phyloP scores from a whole-genome alignment of 2,797 vertebrate genomes.

The Sparus aurata region DNA sequence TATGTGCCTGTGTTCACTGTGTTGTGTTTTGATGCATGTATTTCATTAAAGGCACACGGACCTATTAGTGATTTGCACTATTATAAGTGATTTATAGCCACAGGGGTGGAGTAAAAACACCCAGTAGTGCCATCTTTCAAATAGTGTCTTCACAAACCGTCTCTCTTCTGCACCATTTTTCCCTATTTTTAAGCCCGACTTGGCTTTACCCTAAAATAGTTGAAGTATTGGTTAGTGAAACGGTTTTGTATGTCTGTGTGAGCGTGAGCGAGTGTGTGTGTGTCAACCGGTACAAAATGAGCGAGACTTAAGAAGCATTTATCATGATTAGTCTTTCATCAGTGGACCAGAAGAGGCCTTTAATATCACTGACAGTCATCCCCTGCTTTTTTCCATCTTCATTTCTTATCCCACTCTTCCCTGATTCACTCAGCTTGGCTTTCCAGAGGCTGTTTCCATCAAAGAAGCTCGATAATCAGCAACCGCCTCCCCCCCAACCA shows the following conservation, averaged over 20 bases:
- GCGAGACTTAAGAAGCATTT: slow-evolving; percentile 64
- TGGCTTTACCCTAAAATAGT: slow-evolving; percentile 36
- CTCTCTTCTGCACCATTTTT: slow-evolving; percentile 5
- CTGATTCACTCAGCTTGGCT: slow-evolving; percentile 38
- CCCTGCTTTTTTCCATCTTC: slow-evolving; percentile 67
- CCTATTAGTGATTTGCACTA: slow-evolving; percentile 44
- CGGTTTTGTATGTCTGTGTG: slow-evolving; percentile 19
- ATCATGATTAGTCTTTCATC: slow-evolving; percentile 79
- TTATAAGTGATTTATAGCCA: slow-evolving; percentile 49
- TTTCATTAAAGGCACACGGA: slow-evolving; percentile 54
- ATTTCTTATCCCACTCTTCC: slow-evolving; percentile 61
- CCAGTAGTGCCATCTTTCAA: slow-evolving; percentile 24
- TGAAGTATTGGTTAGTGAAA: slow-evolving; percentile 37
- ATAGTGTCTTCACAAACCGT: slow-evolving; percentile 31
- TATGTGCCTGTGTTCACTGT: slow-evolving; percentile 31
- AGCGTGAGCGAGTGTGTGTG: slow-evolving; percentile 8
- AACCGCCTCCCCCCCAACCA: not conserved
- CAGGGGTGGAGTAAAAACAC: slow-evolving; percentile 32
- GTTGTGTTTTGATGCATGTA: slow-evolving; percentile 56
- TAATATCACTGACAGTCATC: slow-evolving; percentile 70
- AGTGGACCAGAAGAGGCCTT: slow-evolving; percentile 72
- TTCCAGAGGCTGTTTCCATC: slow-evolving; percentile 62
- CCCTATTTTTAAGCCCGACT: slow-evolving; percentile 32
- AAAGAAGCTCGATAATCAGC: slow-evolving; percentile 67
- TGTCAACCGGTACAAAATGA: slow-evolving; percentile 48